phyloP scores from a whole-genome alignment of 2,113 vertebrate species.

The Melanocharis versteri region DNA sequence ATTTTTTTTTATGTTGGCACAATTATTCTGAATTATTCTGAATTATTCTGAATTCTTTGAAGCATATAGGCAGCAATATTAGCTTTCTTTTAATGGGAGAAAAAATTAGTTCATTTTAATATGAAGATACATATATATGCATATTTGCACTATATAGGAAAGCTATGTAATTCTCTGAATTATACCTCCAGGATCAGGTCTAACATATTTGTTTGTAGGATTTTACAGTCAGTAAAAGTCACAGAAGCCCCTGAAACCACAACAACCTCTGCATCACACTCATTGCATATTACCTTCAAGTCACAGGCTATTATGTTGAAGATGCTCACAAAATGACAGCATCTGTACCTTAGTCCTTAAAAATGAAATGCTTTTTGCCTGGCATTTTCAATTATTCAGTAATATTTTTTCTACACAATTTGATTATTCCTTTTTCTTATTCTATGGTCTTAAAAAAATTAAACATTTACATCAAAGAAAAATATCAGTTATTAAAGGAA shows the following conservation, averaged over 20 bases:
- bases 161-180: not conserved
- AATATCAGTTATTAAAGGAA: not conserved
- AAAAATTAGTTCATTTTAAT: not conserved
- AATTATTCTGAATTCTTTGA: not conserved
- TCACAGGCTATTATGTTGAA: conserved; percentile 3
- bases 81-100: not conserved
- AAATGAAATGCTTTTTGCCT: not conserved
- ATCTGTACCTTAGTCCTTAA: not conserved
- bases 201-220: not conserved
- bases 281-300: not conserved
- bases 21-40: not conserved
- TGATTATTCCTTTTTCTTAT: not conserved
- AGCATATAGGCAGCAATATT: not conserved
- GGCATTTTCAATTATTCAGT: not conserved
- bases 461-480: not conserved
- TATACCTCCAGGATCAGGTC: not conserved
- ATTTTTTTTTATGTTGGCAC: not conserved
- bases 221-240: conserved; percentile 6
- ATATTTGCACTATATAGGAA: not conserved
- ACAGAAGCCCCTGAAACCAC: not conserved
- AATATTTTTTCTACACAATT: not conserved
- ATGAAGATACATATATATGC: not conserved
- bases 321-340: not conserved
- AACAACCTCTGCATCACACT: not conserved
- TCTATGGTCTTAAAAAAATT: not conserved